Percentiles rank a stretch among this genome's conserved stretches.
phyloP scores from a whole-genome alignment of 1,140 invertebrate species.

The Sminthurinus signatus region DNA sequence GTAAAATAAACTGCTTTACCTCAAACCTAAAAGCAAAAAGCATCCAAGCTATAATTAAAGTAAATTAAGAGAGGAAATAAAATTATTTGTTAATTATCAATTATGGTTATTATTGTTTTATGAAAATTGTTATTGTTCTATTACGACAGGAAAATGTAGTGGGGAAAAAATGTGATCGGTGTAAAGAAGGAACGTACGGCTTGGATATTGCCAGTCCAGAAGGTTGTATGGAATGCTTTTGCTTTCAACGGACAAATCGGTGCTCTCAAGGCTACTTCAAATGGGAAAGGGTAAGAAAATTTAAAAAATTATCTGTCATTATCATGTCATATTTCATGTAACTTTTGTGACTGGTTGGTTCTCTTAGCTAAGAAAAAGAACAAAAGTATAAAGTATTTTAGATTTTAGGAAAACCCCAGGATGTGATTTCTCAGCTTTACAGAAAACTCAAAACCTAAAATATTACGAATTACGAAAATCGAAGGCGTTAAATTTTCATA shows the following conservation, averaged over 20 bases:
- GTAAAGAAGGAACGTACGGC: slow-evolving; percentile 76
- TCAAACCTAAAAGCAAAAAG: slow-evolving; percentile 20
- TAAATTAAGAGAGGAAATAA: no score
- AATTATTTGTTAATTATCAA: slow-evolving; percentile 9
- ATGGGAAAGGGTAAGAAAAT: slow-evolving; percentile 58
- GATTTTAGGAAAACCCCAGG: no score
- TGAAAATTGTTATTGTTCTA: slow-evolving; percentile 10
- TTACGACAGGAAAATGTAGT: slow-evolving; percentile 60
- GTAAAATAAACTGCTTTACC: slow-evolving; percentile 45
- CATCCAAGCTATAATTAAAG: no score
- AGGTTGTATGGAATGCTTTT: slow-evolving; percentile 84
- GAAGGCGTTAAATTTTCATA: no score
- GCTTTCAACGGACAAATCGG: slow-evolving; percentile 68
- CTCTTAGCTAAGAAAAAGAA: no score
- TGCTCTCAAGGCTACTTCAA: slow-evolving; percentile 71
- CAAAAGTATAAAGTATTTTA: no score
- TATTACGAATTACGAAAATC: no score
- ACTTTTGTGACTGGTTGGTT: no score
- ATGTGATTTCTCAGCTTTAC: no score
- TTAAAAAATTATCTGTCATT: no score
- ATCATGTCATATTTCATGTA: not conserved
- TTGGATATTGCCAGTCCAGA: slow-evolving; percentile 60
- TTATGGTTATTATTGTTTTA: no score
- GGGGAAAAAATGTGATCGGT: slow-evolving; percentile 75
- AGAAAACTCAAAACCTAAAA: no score